Percentiles rank a stretch among this genome's conserved stretches.
phyloP scores from a whole-genome alignment of 2,888 invertebrate species.

The Drosophila recens region DNA sequence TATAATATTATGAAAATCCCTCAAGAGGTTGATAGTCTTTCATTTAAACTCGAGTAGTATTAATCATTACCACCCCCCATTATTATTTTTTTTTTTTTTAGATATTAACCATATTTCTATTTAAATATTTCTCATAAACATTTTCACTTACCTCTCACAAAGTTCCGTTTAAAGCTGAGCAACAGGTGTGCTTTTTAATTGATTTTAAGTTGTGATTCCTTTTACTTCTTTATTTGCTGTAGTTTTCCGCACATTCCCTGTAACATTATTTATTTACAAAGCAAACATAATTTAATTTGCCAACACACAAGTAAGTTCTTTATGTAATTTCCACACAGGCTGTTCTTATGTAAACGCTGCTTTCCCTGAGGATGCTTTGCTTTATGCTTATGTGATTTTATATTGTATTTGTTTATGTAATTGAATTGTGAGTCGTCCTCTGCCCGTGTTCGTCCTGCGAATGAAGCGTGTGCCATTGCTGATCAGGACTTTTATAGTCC shows the following conservation, averaged over 20 bases:
- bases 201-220: slow-evolving; percentile 13
- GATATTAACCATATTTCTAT: neutral
- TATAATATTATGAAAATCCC: too few species aligned
- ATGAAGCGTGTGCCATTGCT: slow-evolving; percentile 63
- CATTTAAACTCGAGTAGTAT: neutral
- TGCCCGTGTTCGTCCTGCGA: slow-evolving; percentile 57
- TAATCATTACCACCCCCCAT: neutral
- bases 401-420: neutral
- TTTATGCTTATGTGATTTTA: slow-evolving; percentile 26
- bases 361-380: slow-evolving; percentile 24
- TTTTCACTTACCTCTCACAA: slow-evolving; percentile 4
- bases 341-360: slow-evolving; percentile 5
- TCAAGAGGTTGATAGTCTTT: neutral
- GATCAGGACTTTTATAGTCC: slow-evolving; percentile 70
- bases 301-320: slow-evolving; percentile 21
- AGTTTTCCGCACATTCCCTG: slow-evolving; percentile 8
- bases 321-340: slow-evolving; percentile 22
- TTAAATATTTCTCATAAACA: neutral
- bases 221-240: slow-evolving; percentile 20
- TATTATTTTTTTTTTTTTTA: too few species aligned
- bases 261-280: slow-evolving; percentile 47
- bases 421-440: slow-evolving; percentile 29
- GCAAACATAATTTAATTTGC: slow-evolving; percentile 45
- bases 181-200: slow-evolving; percentile 24
- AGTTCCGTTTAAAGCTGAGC: neutral